Conservation (phyloP, 92 coral and sea anemone species). For the Actinostola sp. region DNA sequence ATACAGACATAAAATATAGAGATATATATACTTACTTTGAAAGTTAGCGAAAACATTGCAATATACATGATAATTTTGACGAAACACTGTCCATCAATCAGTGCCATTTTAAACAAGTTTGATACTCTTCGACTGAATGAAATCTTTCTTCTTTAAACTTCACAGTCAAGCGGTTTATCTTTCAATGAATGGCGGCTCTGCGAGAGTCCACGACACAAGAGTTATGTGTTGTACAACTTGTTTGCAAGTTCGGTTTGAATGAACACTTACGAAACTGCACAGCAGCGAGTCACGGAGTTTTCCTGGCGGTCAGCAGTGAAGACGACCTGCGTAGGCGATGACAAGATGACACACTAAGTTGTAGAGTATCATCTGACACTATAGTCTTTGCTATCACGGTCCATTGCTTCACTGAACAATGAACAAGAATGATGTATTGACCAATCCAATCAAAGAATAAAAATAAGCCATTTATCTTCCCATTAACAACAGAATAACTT, state of each 20-base stretch:
- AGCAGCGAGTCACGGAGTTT: background rate
- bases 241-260: background rate
- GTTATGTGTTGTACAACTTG: too few relatives aligned
- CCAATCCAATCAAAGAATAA: too few relatives aligned
- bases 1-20: background rate
- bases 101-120: background rate
- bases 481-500: too few relatives aligned
- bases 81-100: background rate
- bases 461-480: too few relatives aligned
- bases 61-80: background rate
- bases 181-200: too few relatives aligned
- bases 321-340: background rate
- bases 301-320: constrained; percentile 4
- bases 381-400: too few relatives aligned
- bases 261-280: constrained; percentile 1
- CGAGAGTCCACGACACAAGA: too few relatives aligned
- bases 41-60: constrained; percentile 1
- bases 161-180: too few relatives aligned
- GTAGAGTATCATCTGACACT: too few relatives aligned
- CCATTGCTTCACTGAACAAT: too few relatives aligned
- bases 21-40: constrained; percentile 3
- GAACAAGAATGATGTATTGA: too few relatives aligned
- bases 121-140: background rate
- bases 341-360: background rate
- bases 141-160: background rate